A percentile compares a stretch with the other conserved stretches of the same genome.
Conservation (phyloP, 2,797 vertebrate species). For the Bovichtus variegatus region DNA sequence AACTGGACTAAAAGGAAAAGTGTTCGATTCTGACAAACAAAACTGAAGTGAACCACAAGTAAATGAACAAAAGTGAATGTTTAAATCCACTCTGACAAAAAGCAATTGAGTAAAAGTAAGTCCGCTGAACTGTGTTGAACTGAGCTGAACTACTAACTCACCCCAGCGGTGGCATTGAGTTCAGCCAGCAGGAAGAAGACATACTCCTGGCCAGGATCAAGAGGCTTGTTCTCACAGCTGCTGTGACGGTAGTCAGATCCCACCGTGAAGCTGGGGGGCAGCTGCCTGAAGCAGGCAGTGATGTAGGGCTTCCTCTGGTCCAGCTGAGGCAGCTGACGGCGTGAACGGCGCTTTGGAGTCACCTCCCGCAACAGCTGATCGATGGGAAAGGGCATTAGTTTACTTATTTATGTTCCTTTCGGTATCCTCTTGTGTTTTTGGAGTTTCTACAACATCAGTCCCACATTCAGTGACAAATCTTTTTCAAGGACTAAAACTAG, state of each 20-base stretch:
- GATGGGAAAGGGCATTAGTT: constrained; percentile 21
- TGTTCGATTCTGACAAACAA: constrained; percentile 1
- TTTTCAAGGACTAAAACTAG: not conserved
- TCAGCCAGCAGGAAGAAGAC: constrained; percentile 95
- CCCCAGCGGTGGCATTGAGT: constrained; percentile 89
- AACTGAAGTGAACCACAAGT: not conserved
- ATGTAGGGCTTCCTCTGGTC: constrained; percentile 93
- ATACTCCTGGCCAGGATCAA: constrained; percentile 93
- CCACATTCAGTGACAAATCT: not conserved
- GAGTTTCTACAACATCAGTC: not conserved
- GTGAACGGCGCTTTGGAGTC: constrained; percentile 85
- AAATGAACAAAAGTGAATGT: constrained; percentile 5
- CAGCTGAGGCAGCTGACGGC: constrained; percentile 91
- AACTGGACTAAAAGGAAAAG: not conserved
- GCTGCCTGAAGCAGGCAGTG: constrained; percentile 90
- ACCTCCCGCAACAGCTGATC: constrained; percentile 90
- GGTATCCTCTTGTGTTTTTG: not conserved
- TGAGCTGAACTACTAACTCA: constrained; percentile 77
- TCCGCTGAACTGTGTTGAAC: not conserved
- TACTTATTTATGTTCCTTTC: not conserved
- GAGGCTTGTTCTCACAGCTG: constrained; percentile 92
- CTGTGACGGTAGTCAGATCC: constrained; percentile 92
- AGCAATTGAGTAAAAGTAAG: constrained; percentile 8
- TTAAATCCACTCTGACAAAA: constrained; percentile 3
- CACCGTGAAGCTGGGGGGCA: constrained; percentile 90